Evolutionary conservation across 2,888 invertebrate species (phyloP).

Genomic region (Tetranychus truncatus): DNA sequence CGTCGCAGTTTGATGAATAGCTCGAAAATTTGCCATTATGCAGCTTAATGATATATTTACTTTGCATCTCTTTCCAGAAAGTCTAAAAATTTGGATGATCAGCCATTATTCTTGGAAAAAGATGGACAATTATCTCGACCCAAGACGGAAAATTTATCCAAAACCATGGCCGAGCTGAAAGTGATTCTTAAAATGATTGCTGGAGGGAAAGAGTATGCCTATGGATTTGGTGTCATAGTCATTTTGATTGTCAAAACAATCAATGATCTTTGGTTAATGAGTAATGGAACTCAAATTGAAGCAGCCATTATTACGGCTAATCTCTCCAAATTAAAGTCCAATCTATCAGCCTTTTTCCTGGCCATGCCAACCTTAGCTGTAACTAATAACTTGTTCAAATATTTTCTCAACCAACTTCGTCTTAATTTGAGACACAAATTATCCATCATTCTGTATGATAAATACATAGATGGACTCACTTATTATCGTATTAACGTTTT

Average conservation of each 20-base stretch:
- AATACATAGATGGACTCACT: slow-evolving; percentile 80
- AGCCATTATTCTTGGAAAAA: slow-evolving; percentile 2
- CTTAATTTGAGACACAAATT: slow-evolving; percentile 20
- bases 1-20: background rate
- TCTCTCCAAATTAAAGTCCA: slow-evolving; percentile 17
- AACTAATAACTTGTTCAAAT: slow-evolving; percentile 23
- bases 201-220: slow-evolving; percentile 25
- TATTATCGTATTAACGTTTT: slow-evolving; percentile 91
- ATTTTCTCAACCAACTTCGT: slow-evolving; percentile 19
- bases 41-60: background rate
- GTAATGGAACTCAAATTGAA: slow-evolving; percentile 79
- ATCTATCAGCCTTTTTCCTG: slow-evolving; percentile 20
- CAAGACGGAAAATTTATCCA: slow-evolving; percentile 9
- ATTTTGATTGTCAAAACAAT: slow-evolving; percentile 70
- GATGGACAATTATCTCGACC: slow-evolving; percentile 1
- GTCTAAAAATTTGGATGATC: background rate
- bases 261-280: slow-evolving; percentile 94
- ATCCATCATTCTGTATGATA: slow-evolving; percentile 47
- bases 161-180: slow-evolving; percentile 12
- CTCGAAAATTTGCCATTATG: background rate
- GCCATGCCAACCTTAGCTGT: slow-evolving; percentile 24
- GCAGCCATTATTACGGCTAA: slow-evolving; percentile 38
- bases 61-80: background rate
- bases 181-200: slow-evolving; percentile 17
- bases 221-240: slow-evolving; percentile 41